Conservation (phyloP, 1,140 invertebrate genomes). For the Brachionus manjavacas region DNA sequence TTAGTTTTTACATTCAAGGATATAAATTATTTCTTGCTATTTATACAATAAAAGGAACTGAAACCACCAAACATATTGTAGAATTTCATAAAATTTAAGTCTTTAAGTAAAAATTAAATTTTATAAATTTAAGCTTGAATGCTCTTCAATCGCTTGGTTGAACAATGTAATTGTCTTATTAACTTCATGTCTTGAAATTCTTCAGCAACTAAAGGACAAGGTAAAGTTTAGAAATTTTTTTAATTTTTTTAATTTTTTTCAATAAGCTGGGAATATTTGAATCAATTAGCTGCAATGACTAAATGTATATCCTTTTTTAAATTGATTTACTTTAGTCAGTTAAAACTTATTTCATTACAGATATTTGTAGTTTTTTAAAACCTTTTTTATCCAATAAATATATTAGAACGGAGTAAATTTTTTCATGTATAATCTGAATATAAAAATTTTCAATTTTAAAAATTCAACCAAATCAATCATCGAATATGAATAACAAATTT, state of each 20-base stretch:
- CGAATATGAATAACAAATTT: no score
- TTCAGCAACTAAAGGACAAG: constrained; percentile 12
- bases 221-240: neutral
- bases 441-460: no score
- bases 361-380: no score
- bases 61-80: constrained; percentile 41
- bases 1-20: constrained; percentile 35
- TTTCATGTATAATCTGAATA: no score
- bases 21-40: constrained; percentile 25
- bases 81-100: neutral
- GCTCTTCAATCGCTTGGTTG: constrained; percentile 1
- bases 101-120: neutral
- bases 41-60: constrained; percentile 30
- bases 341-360: neutral
- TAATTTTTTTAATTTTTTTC: neutral
- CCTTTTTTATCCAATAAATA: no score
- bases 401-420: no score
- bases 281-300: neutral
- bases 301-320: neutral
- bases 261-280: constrained; percentile 1
- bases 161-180: constrained; percentile 15
- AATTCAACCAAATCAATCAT: no score
- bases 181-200: neutral
- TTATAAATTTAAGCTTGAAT: constrained; percentile 8
- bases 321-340: neutral